Percentiles rank a stretch among this genome's conserved stretches.
These are phyloP conservation scores for Chrysolina oricalcia DNA, from an alignment of 2,888 invertebrate genomes.

Conservation along the genomic window DNA sequence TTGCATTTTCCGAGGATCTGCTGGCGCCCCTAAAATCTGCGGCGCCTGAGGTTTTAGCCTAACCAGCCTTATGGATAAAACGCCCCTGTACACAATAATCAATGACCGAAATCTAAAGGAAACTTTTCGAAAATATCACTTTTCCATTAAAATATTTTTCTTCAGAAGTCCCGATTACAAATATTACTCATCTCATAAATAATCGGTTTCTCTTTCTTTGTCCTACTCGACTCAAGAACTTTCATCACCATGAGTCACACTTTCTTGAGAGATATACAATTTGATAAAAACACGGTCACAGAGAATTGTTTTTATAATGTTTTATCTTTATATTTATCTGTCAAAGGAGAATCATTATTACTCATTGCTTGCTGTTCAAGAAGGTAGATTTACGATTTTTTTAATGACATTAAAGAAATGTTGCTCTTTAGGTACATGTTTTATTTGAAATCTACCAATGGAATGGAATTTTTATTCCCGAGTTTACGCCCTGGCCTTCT, in stretches of 20 bases:
- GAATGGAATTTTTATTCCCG: too few relatives aligned
- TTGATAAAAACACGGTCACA: conserved; percentile 8
- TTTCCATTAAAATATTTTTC: background rate
- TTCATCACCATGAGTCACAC: conserved; percentile 1
- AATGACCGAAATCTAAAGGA: too few relatives aligned
- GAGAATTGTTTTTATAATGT: background rate
- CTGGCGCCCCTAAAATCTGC: too few relatives aligned
- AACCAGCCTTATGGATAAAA: too few relatives aligned
- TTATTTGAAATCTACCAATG: too few relatives aligned
- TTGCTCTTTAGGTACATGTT: too few relatives aligned
- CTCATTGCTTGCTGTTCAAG: background rate
- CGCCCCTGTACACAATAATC: too few relatives aligned
- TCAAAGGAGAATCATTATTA: background rate
- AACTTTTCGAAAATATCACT: too few relatives aligned
- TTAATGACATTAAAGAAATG: background rate
- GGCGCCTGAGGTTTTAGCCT: too few relatives aligned
- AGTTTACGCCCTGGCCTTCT: too few relatives aligned
- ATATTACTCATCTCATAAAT: background rate
- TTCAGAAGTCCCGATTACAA: background rate
- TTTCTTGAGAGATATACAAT: conserved; percentile 4
- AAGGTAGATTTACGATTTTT: background rate
- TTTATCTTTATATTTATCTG: background rate
- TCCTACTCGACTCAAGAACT: background rate
- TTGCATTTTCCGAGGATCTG: too few relatives aligned
- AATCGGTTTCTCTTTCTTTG: background rate